A percentile compares a stretch with the other conserved stretches of the same genome.
phyloP scores from a whole-genome alignment of 2,797 vertebrate species.

The Brachyalestes nurse region DNA sequence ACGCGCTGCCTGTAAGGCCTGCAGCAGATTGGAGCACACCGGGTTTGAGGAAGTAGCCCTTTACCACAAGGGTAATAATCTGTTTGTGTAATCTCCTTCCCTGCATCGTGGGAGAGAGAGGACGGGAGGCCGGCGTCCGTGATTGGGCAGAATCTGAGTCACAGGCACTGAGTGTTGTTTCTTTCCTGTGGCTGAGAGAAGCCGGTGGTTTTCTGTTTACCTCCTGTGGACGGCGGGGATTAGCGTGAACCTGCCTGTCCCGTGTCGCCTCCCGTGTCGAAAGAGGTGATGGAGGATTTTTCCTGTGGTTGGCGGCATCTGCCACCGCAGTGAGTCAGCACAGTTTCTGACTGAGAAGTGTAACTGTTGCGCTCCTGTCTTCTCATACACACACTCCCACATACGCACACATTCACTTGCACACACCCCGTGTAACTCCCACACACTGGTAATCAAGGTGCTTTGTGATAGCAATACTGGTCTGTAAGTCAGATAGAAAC shows the following conservation, averaged over 20 bases:
- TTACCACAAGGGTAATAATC: conserved; percentile 50
- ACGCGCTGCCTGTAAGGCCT: conserved; percentile 39
- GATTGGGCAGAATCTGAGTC: conserved; percentile 28
- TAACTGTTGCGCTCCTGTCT: conserved; percentile 31
- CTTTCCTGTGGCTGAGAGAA: conserved; percentile 6
- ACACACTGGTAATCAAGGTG: conserved; percentile 54
- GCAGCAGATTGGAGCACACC: conserved; percentile 36
- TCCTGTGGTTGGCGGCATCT: conserved; percentile 44
- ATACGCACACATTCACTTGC: conserved; percentile 46
- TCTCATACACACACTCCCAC: conserved; percentile 45
- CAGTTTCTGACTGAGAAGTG: conserved; percentile 56
- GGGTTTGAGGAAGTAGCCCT: conserved; percentile 52
- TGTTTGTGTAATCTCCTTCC: conserved; percentile 49
- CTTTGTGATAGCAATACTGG: conserved; percentile 61
- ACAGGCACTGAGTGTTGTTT: not conserved
- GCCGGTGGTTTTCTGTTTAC: conserved; percentile 46
- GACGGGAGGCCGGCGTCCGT: conserved; percentile 7
- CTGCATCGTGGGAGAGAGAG: conserved; percentile 23
- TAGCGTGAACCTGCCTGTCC: not conserved
- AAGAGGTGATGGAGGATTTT: conserved; percentile 23
- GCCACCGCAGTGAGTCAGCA: conserved; percentile 60
- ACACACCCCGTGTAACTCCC: conserved; percentile 50
- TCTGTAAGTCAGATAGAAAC: conserved; percentile 69
- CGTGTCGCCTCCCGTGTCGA: conserved; percentile 10
- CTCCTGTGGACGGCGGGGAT: conserved; percentile 26